A percentile compares a stretch with the other conserved stretches of the same genome.
These are phyloP conservation scores for Drosophila kikkawai DNA, from an alignment of 1,140 invertebrate species.

Conservation along the genomic window DNA sequence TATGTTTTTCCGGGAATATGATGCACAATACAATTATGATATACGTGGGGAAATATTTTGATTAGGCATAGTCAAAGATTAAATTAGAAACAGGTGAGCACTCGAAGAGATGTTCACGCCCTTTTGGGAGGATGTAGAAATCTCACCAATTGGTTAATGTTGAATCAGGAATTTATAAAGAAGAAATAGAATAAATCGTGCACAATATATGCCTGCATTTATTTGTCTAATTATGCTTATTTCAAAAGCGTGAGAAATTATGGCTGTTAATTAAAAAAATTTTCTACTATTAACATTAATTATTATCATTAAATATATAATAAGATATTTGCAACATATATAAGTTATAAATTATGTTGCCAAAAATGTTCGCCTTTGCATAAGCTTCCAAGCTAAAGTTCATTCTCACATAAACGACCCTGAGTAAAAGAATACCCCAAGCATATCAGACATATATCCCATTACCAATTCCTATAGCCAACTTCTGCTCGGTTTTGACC, in stretches of 20 bases:
- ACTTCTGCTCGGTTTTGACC: constrained; percentile 14
- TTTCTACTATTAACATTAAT: too few species aligned
- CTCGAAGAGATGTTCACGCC: constrained; percentile 1
- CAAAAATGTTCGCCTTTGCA: background rate
- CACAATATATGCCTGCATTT: too few species aligned
- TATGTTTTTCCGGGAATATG: constrained; percentile 37
- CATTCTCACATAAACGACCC: constrained; percentile 18
- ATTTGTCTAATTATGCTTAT: background rate
- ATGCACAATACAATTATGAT: constrained; percentile 60
- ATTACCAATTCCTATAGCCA: constrained; percentile 33
- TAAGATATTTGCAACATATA: too few species aligned
- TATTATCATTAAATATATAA: too few species aligned
- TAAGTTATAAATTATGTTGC: background rate
- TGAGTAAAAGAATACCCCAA: background rate
- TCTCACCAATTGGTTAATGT: constrained; percentile 2
- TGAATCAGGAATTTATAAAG: background rate
- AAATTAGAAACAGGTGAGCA: constrained; percentile 7
- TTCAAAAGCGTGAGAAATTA: background rate
- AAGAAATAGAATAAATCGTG: background rate
- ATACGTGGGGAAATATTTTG: constrained; percentile 75
- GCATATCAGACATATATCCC: constrained; percentile 16
- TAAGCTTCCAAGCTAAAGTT: constrained; percentile 1
- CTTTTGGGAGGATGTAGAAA: background rate
- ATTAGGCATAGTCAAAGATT: constrained; percentile 28
- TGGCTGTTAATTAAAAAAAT: too few species aligned